These are phyloP conservation scores for Galleria mellonella DNA, from an alignment of 1,140 invertebrate species.

Conservation along the genomic window DNA sequence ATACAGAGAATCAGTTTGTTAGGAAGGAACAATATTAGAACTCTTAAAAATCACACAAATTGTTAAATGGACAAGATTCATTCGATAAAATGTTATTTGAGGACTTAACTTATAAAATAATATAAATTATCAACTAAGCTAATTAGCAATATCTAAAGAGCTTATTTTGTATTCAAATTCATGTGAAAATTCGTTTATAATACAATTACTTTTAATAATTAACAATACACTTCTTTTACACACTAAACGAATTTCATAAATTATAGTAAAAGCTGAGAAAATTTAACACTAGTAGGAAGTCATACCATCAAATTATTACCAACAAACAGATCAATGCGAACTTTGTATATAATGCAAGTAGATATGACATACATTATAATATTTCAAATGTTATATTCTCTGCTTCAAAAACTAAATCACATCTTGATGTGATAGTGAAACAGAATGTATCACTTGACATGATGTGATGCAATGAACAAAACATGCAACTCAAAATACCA, in stretches of 20 bases:
- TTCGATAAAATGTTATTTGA: slow-evolving; percentile 3
- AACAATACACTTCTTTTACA: slow-evolving; percentile 8
- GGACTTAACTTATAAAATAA: slow-evolving; percentile 17
- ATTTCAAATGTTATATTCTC: too few species aligned
- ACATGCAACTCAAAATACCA: too few species aligned
- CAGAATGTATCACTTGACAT: too few species aligned
- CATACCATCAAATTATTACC: slow-evolving; percentile 9
- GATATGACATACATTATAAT: slow-evolving; percentile 4
- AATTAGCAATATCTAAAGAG: slow-evolving; percentile 11
- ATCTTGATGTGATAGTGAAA: too few species aligned
- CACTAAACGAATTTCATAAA: slow-evolving; percentile 5
- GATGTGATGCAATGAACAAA: too few species aligned
- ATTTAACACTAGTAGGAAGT: slow-evolving; percentile 12
- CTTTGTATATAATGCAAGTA: not conserved
- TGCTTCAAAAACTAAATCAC: too few species aligned
- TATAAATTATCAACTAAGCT: slow-evolving; percentile 19
- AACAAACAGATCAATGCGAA: not conserved
- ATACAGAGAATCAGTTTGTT: not conserved
- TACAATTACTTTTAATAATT: slow-evolving; percentile 5
- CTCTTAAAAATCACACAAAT: slow-evolving; percentile 2
- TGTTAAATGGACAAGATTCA: slow-evolving; percentile 9
- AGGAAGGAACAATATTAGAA: slow-evolving; percentile 6
- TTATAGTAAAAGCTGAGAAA: slow-evolving; percentile 5
- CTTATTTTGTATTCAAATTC: slow-evolving; percentile 7
- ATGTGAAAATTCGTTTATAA: slow-evolving; percentile 10